Conservation (phyloP, 2,797 vertebrate species). For the Craterocephalus amniculus region DNA sequence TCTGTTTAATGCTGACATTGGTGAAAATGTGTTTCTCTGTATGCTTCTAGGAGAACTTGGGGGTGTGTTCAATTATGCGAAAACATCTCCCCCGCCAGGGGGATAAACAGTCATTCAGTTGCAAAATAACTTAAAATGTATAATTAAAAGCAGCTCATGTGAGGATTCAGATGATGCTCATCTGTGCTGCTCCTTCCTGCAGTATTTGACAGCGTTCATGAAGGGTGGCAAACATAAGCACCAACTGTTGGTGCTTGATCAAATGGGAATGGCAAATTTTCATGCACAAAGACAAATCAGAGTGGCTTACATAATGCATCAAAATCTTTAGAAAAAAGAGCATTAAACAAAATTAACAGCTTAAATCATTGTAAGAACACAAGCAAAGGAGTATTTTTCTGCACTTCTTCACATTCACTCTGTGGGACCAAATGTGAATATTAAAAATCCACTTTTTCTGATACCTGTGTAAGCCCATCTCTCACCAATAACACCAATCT, state of each 20-base stretch:
- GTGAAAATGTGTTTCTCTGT: conserved; percentile 6
- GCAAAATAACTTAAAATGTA: conserved; percentile 37
- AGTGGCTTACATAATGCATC: background rate
- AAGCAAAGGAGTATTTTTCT: no score
- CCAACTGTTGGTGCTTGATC: background rate
- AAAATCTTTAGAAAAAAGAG: background rate
- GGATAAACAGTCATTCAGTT: conserved; percentile 50
- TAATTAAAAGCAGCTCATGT: conserved; percentile 52
- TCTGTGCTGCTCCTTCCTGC: conserved; percentile 9
- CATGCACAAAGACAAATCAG: background rate
- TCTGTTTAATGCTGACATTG: conserved; percentile 33
- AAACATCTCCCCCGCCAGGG: conserved; percentile 27
- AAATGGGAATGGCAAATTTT: background rate
- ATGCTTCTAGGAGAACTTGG: conserved; percentile 11
- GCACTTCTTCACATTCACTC: background rate
- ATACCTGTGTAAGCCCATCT: background rate
- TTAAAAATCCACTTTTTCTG: background rate
- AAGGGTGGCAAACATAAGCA: background rate
- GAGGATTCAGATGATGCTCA: conserved; percentile 30
- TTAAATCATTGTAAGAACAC: background rate
- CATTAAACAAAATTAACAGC: background rate
- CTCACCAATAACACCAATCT: background rate
- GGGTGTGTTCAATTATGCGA: conserved; percentile 25
- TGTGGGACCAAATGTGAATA: background rate
- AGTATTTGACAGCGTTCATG: conserved; percentile 6